Evolutionary conservation across 2,888 invertebrate genomes (phyloP), one percentile per base, ranked within the genome.

Genomic region (Galeruca laticollis): DNA sequence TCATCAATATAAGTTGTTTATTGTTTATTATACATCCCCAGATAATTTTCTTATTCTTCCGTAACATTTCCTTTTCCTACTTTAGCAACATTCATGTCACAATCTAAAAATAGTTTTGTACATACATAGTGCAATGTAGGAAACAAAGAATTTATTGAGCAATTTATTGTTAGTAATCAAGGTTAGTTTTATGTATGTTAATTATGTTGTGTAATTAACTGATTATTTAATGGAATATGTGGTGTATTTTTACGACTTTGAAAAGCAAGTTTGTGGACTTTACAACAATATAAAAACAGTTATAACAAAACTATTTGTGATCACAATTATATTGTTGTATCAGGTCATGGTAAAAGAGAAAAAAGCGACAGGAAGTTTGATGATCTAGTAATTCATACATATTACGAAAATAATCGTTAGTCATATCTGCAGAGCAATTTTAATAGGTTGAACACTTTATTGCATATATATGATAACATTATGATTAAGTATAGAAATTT

Each of bases 91-190:
- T 15, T 35, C 47, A 26, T 60, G 51, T 62, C 62, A 62, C 35
- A 62, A 15, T 15, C 63, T 63, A 63, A 54, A 63, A 63, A 63
- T 63, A 63, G 52, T n/a, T 51, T 15, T 35, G 43, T 63, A 63
- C 63, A 52, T 21, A 52, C 1, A 56, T 43, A 40, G 64, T 21
- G 43, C 37, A 64, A 64, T 64, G 64, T 54, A 56, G 64, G 64
- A 64, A 64, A 64, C 43, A 64, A 33, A 63, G 52, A 63, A 63
- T 37, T 21, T 63, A 54, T 54, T 63, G 37, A 63, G 63, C 63
- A 63, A 63, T 35, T 13, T n/a, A 49, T 47, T 47, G 18, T 47
- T 31, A 2, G 54, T 52, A 26, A 21, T 33, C 52, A 40, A 62
- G 54, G 63, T 52, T 54, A 18, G 21, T 37, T 26, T 31, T 35